Evolutionary conservation across 1,140 invertebrate species (phyloP), one percentile per base, ranked within the genome.

Genomic region (Meloidogyne hapla): DNA sequence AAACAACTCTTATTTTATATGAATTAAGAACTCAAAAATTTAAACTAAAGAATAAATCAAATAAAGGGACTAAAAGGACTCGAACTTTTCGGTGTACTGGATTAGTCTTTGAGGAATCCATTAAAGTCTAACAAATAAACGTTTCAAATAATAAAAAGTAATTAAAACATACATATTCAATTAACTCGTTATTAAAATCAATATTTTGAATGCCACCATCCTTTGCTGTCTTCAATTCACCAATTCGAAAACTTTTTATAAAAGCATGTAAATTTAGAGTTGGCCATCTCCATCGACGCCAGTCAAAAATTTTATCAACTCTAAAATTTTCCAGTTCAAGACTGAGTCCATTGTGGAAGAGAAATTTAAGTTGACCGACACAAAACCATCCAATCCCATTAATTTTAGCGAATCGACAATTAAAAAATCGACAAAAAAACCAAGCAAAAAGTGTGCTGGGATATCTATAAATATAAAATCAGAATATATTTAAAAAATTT

Each of bases 291-390:
- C 48, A 48, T 38, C 12, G 21, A 40, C 71, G 28, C 48, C 48
- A 73, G n/a, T 64, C 56, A 26, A 73, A 73, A 33, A 73, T 33
- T 40, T 28, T 38, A 12, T 85, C 83, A 40, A 88, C 42, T 81
- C 86, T 84, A 23, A 88, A 74, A 69, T 82, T 77, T n/a, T 86
- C 83, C 73, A 88, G 78, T 76, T 88, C 87, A 83, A 83, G 18
- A 13, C 18, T 18, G n/a, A 83, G 61, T 18, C 77, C 82, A 21
- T 82, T 76, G 6, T 45, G 26, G 21, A 82, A 67, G 10, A 77
- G 33, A 13, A 83, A 61, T 72, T 83, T 83, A 0, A 65, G 69
- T 13, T 69, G 78, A 26, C 45, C 40, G 15, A 83, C 2, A 21
- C 66, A n/a, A 40, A 82, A 74, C 23, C 83, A 69, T 12, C 76